phyloP scores from a whole-genome alignment of 2,113 vertebrate species.

The Tragelaphus scriptus region DNA sequence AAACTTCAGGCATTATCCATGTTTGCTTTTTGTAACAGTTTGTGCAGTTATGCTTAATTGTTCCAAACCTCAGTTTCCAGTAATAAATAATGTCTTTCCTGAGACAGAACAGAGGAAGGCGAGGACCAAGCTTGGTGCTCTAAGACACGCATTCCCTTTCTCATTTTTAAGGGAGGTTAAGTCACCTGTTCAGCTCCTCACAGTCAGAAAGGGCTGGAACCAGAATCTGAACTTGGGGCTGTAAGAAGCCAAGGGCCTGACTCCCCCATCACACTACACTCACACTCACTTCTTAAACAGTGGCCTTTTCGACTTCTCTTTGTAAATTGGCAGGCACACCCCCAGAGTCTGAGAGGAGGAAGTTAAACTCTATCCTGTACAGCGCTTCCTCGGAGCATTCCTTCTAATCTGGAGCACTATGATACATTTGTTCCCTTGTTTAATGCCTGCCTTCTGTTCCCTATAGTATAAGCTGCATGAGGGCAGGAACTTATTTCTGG shows the following conservation, averaged over 20 bases:
- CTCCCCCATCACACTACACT: neutral
- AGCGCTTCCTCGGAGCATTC: neutral
- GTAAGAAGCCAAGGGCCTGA: neutral
- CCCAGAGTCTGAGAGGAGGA: neutral
- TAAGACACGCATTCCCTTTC: neutral
- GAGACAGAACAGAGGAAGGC: neutral
- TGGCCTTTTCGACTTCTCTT: neutral
- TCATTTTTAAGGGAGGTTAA: neutral
- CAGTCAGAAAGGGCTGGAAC: neutral
- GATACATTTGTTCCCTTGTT: neutral
- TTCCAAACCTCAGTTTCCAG: neutral
- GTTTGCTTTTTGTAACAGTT: neutral
- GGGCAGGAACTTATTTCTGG: neutral
- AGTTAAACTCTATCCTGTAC: neutral
- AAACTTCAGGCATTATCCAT: neutral
- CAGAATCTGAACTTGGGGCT: neutral
- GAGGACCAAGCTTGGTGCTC: neutral
- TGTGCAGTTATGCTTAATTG: neutral
- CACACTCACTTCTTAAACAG: neutral
- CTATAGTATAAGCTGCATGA: neutral
- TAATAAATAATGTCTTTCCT: neutral
- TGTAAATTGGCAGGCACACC: neutral
- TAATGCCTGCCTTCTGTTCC: neutral
- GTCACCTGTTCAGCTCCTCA: neutral
- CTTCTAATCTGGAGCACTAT: too few relatives aligned